Evolutionary conservation across 2,888 invertebrate genomes (phyloP), one percentile per base, ranked within the genome.

Genomic region (Crocallis elinguaria): DNA sequence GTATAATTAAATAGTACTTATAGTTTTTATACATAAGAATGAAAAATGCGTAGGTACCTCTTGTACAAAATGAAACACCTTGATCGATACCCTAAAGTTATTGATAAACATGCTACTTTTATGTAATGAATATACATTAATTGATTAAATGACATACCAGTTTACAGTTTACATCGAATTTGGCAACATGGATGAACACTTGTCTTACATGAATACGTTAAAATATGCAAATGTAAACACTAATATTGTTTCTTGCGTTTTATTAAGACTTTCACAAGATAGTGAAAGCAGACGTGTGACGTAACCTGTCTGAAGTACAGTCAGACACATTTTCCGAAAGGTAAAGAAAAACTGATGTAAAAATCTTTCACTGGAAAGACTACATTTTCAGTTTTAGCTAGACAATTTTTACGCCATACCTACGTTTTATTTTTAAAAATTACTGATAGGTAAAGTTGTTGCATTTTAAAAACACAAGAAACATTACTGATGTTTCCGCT

Each of bases 111-210:
- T 85, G 84, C 88, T 88, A 88, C 83, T 82, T 21, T 45, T 52
- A 42, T 54, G 44, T 62, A 27, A 48, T 57, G 25, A 52, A 59
- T 60, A 64, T 52, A 61, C 75, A 77, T 73, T 84, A 81, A 84
- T 86, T 82, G 83, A 82, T 81, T 79, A 86, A 77, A 81, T 79
- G 82, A 83, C 73, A 79, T 77, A 80, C 81, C 77, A 83, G 82
- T 82, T 82, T 84, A 90, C 77, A 83, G 82, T 82, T 82, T 84
- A 90, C 79, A 87, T 70, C 77, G 77, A 89, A 86, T 91, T 91
- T 91, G 91, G 91, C 91, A 91, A 84, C 87, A 75, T 79, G 80
- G 74, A 86, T 88, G 88, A 90, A 91, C 89, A 88, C 90, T 77
- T 76, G 62, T 75, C 77, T 79, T 79, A 76, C 63, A 64, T 52